Base-by-base conservation (phyloP, 2,888 invertebrate genomes). In the Mongoloraphidia duomilia region DNA sequence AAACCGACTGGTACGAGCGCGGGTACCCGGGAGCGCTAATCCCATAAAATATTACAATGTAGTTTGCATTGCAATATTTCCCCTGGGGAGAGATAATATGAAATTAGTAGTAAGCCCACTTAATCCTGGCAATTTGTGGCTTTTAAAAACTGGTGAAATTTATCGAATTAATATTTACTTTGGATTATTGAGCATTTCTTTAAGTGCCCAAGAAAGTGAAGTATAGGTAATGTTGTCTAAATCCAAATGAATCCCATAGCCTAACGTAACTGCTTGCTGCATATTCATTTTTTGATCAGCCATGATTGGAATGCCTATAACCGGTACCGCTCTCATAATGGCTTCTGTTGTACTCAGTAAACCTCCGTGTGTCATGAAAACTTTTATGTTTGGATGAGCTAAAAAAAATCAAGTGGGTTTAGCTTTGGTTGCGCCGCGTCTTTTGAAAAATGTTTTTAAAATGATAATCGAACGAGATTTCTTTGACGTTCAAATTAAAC, bases 351-450 rank as follows among this genome's bases (percentile, higher is more conserved):
- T 64, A 52, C 75, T 74, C 56, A 77, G 68, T 38, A 75, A 62
- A 0, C 78, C 79, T 34, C 75, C 77, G 56, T 77, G 74, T 11
- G 74, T 75, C 50, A 79, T 71, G 55, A 79, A 77, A 1, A 73
- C 58, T 51, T 68, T 41, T 3, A 47, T 8, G 14, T 47, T 41
- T 47, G 40, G 40, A 40, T 47, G 47, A 6, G 34, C 47, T 47
- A 41, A 41, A 47, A 47, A 26, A 26, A 26, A 26, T 6, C 26
- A 26, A n/a, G 6, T 26, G 26, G 6, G 6, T 26, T 26, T 6
- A 26, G 6, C 6, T 26, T 26, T 6, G 26, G 26, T 26, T 26
- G 26, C 6, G 26, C 1, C 26, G 26, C 26, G 26, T 6, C 26
- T 26, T 26, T 3, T 26, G 26, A 26, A 26, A 26, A 6, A 26